Percentiles rank a stretch among this genome's conserved stretches.
Conservation (phyloP, 2,113 vertebrate genomes). For the Melanostigma gelatinosum region DNA sequence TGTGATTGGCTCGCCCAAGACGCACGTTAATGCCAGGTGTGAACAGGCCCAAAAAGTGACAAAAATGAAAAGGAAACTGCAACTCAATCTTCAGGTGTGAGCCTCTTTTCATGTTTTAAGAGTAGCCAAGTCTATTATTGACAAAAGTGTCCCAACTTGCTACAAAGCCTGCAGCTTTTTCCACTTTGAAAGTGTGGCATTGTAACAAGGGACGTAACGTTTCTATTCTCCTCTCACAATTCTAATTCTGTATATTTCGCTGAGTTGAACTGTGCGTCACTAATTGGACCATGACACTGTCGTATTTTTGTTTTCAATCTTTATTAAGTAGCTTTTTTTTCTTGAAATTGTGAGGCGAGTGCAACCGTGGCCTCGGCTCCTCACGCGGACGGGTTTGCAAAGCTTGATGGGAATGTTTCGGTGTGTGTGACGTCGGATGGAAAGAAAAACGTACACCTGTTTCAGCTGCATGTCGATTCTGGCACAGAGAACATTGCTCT, state of each 20-base stretch:
- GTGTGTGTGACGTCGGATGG: too few relatives aligned
- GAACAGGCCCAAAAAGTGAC: not conserved
- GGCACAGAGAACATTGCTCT: not conserved
- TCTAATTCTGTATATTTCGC: not conserved
- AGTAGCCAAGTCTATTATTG: not conserved
- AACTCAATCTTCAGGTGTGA: not conserved
- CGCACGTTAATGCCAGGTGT: too few relatives aligned
- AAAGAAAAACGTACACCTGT: not conserved
- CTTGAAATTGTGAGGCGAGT: not conserved
- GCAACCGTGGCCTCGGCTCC: not conserved
- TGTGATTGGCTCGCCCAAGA: too few relatives aligned
- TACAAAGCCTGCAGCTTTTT: slow-evolving; percentile 28
- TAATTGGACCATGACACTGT: slow-evolving; percentile 1
- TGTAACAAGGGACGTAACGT: not conserved
- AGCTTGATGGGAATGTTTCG: slow-evolving; percentile 14
- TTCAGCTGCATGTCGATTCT: not conserved
- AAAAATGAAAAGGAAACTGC: not conserved
- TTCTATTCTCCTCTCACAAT: not conserved
- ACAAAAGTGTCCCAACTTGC: not conserved
- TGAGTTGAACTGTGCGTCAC: not conserved
- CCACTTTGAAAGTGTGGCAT: not conserved
- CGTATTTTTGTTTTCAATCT: slow-evolving; percentile 6
- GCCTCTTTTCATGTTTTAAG: not conserved
- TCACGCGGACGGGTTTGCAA: not conserved
- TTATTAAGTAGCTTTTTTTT: not conserved